These are phyloP conservation scores for Petrolisthes manimaculis DNA, from an alignment of 2,888 invertebrate genomes.

Conservation along the genomic window DNA sequence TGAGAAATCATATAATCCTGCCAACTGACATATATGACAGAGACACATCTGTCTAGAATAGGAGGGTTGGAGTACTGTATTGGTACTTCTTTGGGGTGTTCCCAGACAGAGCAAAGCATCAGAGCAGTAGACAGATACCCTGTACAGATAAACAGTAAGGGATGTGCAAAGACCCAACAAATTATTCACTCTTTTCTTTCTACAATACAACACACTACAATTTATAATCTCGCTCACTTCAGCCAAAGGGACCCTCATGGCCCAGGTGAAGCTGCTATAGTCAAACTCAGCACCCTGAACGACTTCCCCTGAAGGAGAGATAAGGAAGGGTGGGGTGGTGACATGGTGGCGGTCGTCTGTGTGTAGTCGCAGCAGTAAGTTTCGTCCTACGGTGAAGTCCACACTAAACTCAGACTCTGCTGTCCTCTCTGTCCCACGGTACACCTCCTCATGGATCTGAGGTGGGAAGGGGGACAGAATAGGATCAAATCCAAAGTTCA, in stretches of 20 bases:
- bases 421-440: constrained; percentile 7
- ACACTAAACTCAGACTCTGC: constrained; percentile 24
- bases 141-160: no score
- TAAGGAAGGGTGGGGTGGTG: not conserved
- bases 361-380: constrained; percentile 33
- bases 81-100: no score
- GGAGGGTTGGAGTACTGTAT: no score
- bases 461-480: not conserved
- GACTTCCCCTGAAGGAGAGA: not conserved
- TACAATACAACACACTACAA: no score
- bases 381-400: constrained; percentile 45
- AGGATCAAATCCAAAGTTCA: no score
- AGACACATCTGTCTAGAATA: no score
- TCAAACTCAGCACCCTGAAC: constrained; percentile 32
- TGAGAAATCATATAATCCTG: no score
- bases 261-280: constrained; percentile 29
- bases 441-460: constrained; percentile 43
- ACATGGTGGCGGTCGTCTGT: constrained; percentile 22
- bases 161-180: no score
- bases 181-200: no score
- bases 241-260: constrained; percentile 34
- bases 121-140: no score
- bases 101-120: no score
- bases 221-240: constrained; percentile 17
- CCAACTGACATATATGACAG: no score